These are phyloP conservation scores for Phymatocera aterrima DNA, from an alignment of 2,888 invertebrate genomes.

Conservation along the genomic window DNA sequence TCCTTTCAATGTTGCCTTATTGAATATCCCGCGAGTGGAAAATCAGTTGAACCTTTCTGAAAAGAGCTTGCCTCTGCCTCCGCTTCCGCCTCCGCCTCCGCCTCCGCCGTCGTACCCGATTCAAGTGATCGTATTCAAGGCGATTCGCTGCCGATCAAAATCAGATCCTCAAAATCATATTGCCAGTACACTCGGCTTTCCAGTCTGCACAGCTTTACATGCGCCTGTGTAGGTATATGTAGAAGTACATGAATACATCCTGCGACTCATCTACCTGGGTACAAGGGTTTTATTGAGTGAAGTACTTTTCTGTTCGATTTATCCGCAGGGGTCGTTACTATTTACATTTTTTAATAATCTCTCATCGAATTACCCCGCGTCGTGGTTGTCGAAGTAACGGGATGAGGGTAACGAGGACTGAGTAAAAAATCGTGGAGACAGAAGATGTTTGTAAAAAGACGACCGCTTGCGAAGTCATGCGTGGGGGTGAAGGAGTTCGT, in stretches of 20 bases:
- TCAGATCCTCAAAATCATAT: constrained; percentile 57
- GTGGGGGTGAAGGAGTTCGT: constrained; percentile 35
- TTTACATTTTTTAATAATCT: background rate
- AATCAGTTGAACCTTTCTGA: constrained; percentile 68
- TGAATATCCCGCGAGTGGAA: constrained; percentile 73
- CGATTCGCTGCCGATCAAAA: constrained; percentile 68
- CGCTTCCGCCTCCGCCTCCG: constrained; percentile 50
- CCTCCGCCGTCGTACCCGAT: constrained; percentile 51
- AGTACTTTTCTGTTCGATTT: background rate
- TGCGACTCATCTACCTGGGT: background rate
- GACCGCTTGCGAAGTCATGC: constrained; percentile 43
- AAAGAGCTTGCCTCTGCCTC: constrained; percentile 59
- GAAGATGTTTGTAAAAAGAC: constrained; percentile 41
- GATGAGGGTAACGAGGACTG: background rate
- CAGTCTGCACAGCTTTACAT: background rate
- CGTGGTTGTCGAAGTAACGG: background rate
- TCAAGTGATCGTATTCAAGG: constrained; percentile 68
- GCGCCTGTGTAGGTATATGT: background rate
- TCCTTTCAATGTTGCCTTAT: constrained; percentile 71
- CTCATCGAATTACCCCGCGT: background rate
- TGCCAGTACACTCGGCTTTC: constrained; percentile 18
- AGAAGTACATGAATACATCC: background rate
- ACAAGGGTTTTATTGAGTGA: background rate
- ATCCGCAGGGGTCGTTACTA: background rate
- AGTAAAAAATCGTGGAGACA: background rate